Conservation (phyloP, 2,888 invertebrate species). For the Lepidochitona cinerea region DNA sequence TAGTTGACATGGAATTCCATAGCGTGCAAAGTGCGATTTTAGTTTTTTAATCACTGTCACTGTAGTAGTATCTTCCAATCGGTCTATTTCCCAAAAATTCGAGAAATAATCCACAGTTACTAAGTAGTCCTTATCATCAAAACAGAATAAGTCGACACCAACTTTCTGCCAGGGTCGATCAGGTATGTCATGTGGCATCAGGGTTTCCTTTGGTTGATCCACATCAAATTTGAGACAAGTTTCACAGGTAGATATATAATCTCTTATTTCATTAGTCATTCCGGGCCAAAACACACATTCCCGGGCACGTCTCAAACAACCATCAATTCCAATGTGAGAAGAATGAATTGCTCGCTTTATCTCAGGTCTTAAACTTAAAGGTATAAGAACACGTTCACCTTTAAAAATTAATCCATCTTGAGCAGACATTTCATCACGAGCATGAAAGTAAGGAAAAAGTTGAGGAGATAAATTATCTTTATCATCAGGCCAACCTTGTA, state of each 20-base stretch:
- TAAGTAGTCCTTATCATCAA: no score
- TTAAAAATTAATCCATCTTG: constrained; percentile 17
- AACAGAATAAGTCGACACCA: background rate
- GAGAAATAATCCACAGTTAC: no score
- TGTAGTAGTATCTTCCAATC: no score
- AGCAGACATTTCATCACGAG: constrained; percentile 23
- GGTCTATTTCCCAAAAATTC: no score
- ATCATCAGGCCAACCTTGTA: constrained; percentile 18
- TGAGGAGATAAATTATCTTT: background rate
- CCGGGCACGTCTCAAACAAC: background rate
- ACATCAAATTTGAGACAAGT: background rate
- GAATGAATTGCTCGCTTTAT: background rate
- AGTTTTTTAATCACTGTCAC: no score
- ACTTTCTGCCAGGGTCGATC: background rate
- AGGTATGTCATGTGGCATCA: background rate
- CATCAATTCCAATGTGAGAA: constrained; percentile 14
- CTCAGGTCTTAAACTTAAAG: background rate
- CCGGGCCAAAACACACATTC: background rate
- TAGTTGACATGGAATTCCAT: no score
- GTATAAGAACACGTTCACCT: constrained; percentile 16
- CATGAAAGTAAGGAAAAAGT: constrained; percentile 4
- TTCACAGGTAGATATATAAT: background rate
- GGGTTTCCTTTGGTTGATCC: background rate
- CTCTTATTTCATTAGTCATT: background rate
- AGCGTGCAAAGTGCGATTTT: no score